These are phyloP conservation scores for Dryomyza anilis DNA, from an alignment of 2,888 invertebrate genomes.

Conservation along the genomic window DNA sequence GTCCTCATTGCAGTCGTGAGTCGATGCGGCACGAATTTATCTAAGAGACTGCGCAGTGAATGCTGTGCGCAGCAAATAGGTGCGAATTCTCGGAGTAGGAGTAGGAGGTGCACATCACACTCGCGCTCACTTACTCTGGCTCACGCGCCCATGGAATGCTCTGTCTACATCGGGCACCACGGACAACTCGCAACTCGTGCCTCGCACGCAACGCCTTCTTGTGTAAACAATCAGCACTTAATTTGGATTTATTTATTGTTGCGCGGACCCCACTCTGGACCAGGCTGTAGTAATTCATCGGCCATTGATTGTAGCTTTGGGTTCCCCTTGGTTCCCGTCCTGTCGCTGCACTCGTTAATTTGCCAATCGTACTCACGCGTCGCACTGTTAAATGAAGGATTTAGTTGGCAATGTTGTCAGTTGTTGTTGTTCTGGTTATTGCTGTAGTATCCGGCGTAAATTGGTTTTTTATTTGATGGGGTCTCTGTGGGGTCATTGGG, in stretches of 20 bases:
- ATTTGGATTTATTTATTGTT: slow-evolving; percentile 43
- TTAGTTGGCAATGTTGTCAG: slow-evolving; percentile 24
- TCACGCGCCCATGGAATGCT: not conserved
- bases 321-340: not conserved
- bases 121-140: not conserved
- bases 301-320: slow-evolving; percentile 2
- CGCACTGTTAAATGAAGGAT: slow-evolving; percentile 16
- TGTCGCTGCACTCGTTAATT: not conserved
- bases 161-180: not conserved
- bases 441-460: slow-evolving; percentile 18
- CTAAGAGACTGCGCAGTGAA: slow-evolving; percentile 14
- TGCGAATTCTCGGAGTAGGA: not conserved
- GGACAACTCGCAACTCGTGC: slow-evolving; percentile 5
- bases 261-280: not conserved
- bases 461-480: slow-evolving; percentile 21
- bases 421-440: too few species aligned
- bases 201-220: slow-evolving; percentile 42
- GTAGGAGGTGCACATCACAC: not conserved
- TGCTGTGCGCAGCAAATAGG: not conserved
- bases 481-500: slow-evolving; percentile 12
- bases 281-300: not conserved
- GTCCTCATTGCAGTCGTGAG: too few species aligned
- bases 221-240: slow-evolving; percentile 45
- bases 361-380: not conserved
- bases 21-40: not conserved